These are phyloP conservation scores for Drosophila atripex DNA, from an alignment of 2,888 invertebrate species.

Conservation along the genomic window DNA sequence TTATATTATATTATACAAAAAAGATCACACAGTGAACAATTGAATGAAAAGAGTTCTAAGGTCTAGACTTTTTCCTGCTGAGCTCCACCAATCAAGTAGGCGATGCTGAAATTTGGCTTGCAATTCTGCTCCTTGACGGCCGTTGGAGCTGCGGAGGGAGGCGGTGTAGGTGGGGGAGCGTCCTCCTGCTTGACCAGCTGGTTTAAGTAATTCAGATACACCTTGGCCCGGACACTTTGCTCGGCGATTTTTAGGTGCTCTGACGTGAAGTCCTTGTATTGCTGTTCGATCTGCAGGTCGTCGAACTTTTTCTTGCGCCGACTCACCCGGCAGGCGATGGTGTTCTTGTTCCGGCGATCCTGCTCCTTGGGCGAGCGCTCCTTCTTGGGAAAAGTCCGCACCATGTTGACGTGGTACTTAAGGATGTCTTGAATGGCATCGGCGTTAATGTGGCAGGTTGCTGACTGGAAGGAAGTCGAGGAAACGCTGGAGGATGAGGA, in stretches of 20 bases:
- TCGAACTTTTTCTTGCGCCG: slow-evolving; percentile 80
- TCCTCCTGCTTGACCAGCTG: slow-evolving; percentile 48
- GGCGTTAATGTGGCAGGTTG: slow-evolving; percentile 51
- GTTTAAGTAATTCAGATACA: slow-evolving; percentile 72
- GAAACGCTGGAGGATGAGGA: slow-evolving; percentile 54
- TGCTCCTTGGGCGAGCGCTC: slow-evolving; percentile 81
- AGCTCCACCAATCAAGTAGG: slow-evolving; percentile 59
- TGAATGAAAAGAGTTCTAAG: not conserved
- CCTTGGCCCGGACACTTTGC: slow-evolving; percentile 65
- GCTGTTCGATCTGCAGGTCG: slow-evolving; percentile 75
- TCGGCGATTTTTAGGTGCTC: slow-evolving; percentile 69
- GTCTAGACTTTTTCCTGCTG: slow-evolving; percentile 25
- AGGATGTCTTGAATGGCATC: slow-evolving; percentile 72
- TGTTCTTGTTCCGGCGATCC: slow-evolving; percentile 81
- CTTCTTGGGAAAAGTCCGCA: slow-evolving; percentile 80
- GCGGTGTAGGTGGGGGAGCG: not conserved
- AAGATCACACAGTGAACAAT: slow-evolving; percentile 44
- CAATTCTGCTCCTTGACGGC: not conserved
- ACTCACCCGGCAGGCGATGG: slow-evolving; percentile 81
- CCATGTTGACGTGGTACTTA: slow-evolving; percentile 81
- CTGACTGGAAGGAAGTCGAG: slow-evolving; percentile 19
- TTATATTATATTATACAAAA: slow-evolving; percentile 3
- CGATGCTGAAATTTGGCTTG: slow-evolving; percentile 64
- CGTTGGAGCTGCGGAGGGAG: not conserved
- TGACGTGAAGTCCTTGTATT: slow-evolving; percentile 71